These are phyloP conservation scores for Ophion ellenae DNA, from an alignment of 2,888 invertebrate species.

Conservation along the genomic window DNA sequence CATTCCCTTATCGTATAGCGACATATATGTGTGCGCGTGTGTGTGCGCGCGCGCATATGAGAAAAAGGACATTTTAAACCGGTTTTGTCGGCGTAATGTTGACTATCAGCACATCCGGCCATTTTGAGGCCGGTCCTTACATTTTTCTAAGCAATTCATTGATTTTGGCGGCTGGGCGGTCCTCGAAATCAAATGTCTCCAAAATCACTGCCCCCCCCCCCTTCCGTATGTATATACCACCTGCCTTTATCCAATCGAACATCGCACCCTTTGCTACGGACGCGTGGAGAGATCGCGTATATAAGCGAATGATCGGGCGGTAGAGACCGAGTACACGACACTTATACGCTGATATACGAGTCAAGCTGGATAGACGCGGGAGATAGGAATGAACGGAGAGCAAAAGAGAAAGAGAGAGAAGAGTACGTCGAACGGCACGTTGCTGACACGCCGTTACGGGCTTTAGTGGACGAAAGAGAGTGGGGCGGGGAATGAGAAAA, in stretches of 20 bases:
- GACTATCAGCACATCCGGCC: neutral
- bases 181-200: too few relatives aligned
- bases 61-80: neutral
- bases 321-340: neutral
- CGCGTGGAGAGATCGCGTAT: neutral
- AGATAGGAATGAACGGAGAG: constrained; percentile 6
- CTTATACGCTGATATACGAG: constrained; percentile 16
- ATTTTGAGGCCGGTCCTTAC: neutral
- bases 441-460: constrained; percentile 3
- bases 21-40: neutral
- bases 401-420: constrained; percentile 4
- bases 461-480: constrained; percentile 20
- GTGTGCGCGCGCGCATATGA: too few relatives aligned
- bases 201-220: neutral
- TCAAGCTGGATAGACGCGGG: neutral
- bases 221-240: neutral
- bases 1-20: constrained; percentile 16
- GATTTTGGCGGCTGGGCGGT: neutral
- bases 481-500: neutral
- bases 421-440: constrained; percentile 18
- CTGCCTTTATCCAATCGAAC: constrained; percentile 33
- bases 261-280: constrained; percentile 25
- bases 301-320: neutral
- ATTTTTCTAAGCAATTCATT: neutral
- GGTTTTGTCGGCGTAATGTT: neutral